Evolutionary conservation across 1,140 invertebrate species (phyloP).

Genomic region (Drosophila tani): DNA sequence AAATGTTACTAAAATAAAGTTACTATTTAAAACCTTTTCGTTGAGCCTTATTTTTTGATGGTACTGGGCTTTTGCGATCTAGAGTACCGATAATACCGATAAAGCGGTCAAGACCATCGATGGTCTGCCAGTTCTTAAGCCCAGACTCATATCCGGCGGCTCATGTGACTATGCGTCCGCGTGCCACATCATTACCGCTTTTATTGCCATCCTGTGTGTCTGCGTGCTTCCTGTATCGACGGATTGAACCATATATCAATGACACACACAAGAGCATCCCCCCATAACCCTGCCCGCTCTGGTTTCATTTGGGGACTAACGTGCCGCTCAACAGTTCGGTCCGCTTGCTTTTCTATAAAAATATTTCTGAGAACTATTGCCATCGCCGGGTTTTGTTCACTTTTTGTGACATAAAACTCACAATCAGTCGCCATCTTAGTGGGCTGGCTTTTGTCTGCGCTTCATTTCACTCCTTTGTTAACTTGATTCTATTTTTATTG

Average conservation of each 20-base stretch:
- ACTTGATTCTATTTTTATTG: slow-evolving; percentile 67
- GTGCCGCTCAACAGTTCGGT: slow-evolving; percentile 38
- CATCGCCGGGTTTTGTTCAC: slow-evolving; percentile 9
- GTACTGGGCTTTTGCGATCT: background rate
- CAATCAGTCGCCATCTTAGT: slow-evolving; percentile 54
- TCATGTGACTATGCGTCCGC: slow-evolving; percentile 10
- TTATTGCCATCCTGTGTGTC: slow-evolving; percentile 68
- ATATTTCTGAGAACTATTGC: slow-evolving; percentile 59
- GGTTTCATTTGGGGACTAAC: slow-evolving; percentile 9
- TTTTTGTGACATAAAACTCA: slow-evolving; percentile 40
- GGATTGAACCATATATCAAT: slow-evolving; percentile 64
- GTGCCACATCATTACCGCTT: slow-evolving; percentile 64
- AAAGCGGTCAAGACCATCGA: background rate
- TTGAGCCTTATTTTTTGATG: too few species aligned
- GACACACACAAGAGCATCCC: slow-evolving; percentile 27
- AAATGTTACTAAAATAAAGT: too few species aligned
- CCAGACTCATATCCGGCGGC: slow-evolving; percentile 19
- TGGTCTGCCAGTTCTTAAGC: background rate
- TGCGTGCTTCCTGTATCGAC: slow-evolving; percentile 73
- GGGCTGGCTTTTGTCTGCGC: slow-evolving; percentile 52
- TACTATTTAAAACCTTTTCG: too few species aligned
- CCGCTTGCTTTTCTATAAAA: slow-evolving; percentile 49
- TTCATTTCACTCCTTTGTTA: slow-evolving; percentile 71
- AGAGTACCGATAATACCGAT: background rate
- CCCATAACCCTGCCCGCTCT: slow-evolving; percentile 1